A percentile compares a stretch with the other conserved stretches of the same genome.
Evolutionary conservation across 2,113 vertebrate species (phyloP).

Genomic region (Nanorana parkeri): DNA sequence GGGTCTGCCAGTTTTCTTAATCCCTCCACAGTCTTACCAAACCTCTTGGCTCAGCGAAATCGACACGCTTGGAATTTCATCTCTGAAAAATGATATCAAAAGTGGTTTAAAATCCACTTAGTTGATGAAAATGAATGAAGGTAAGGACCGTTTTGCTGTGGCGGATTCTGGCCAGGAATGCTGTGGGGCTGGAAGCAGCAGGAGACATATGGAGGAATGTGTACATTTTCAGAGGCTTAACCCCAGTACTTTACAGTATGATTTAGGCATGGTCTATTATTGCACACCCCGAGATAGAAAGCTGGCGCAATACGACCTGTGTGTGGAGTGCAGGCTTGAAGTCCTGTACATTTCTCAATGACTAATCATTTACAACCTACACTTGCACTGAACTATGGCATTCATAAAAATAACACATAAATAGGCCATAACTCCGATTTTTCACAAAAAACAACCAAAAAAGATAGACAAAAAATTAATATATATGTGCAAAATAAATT

Average conservation of each 20-base stretch:
- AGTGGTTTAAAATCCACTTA: constrained; percentile 59
- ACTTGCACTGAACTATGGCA: no score
- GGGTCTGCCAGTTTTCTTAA: constrained; percentile 55
- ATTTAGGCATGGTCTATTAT: constrained; percentile 50
- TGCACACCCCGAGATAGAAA: constrained; percentile 23
- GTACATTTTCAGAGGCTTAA: constrained; percentile 49
- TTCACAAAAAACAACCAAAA: no score
- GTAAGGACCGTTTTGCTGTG: constrained; percentile 49
- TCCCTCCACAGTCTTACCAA: constrained; percentile 55
- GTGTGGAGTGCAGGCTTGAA: neutral
- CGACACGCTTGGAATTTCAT: constrained; percentile 58
- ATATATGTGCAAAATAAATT: no score
- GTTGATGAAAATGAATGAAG: constrained; percentile 57
- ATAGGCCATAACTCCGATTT: no score
- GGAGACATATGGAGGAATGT: constrained; percentile 58
- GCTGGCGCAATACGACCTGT: constrained; percentile 30
- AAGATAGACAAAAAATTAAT: no score
- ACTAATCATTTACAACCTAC: neutral
- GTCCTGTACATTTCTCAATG: neutral
- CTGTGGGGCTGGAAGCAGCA: constrained; percentile 53
- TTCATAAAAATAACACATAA: no score
- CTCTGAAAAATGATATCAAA: constrained; percentile 57
- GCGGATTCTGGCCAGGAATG: constrained; percentile 48
- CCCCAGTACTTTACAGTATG: constrained; percentile 37
- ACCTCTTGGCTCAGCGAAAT: constrained; percentile 57